Percentiles rank a stretch among this genome's conserved stretches.
These are phyloP conservation scores for Drosophila ustulata DNA, from an alignment of 2,888 invertebrate genomes.

Conservation along the genomic window DNA sequence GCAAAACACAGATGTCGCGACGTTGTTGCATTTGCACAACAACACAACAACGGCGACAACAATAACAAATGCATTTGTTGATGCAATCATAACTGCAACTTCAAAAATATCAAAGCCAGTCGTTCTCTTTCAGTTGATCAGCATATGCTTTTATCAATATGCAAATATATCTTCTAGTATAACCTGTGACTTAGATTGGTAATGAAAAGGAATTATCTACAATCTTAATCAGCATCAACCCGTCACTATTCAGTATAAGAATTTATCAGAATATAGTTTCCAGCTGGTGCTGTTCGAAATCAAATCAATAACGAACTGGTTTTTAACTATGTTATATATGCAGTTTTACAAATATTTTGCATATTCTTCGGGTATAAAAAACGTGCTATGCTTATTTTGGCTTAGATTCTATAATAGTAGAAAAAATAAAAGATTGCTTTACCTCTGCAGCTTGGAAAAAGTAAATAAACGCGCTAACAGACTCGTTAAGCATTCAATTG, in stretches of 20 bases:
- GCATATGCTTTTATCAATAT: background rate
- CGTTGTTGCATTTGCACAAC: constrained; percentile 51
- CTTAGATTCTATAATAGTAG: background rate
- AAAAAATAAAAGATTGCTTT: background rate
- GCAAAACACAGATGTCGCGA: constrained; percentile 54
- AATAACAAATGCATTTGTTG: constrained; percentile 20
- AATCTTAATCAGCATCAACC: background rate
- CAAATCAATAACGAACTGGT: background rate
- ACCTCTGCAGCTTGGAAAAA: background rate
- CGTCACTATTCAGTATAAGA: background rate
- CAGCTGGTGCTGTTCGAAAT: background rate
- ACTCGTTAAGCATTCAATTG: constrained; percentile 36
- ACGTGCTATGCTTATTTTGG: background rate
- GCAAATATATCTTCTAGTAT: background rate
- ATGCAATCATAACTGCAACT: constrained; percentile 12
- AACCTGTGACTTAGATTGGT: background rate
- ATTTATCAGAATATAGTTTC: background rate
- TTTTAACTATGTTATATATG: background rate
- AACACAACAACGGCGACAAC: constrained; percentile 35
- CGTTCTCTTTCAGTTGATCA: background rate
- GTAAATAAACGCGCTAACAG: constrained; percentile 8
- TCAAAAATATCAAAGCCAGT: constrained; percentile 4
- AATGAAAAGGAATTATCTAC: background rate
- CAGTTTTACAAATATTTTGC: background rate
- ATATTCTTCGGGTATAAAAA: background rate